phyloP scores from a whole-genome alignment of 1,140 invertebrate species.

The Drosophila ananassae region DNA sequence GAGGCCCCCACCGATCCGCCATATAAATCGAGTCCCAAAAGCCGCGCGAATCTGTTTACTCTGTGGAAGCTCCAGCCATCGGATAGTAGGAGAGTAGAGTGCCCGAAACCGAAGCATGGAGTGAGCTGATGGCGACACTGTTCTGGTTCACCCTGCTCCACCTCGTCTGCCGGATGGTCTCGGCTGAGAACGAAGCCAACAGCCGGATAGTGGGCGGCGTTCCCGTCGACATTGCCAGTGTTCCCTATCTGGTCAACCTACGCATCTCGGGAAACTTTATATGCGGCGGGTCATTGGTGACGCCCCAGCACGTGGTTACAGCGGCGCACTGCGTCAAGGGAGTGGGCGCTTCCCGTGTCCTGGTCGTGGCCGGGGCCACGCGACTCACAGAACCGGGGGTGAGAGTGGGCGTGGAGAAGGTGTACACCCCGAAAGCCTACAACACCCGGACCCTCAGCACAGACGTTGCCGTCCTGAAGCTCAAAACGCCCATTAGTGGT shows the following conservation, averaged over 20 bases:
- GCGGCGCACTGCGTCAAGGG: constrained; percentile 75
- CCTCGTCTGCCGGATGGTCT: constrained; percentile 14
- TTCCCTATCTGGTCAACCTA: constrained; percentile 69
- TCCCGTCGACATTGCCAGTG: constrained; percentile 55
- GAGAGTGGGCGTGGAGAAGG: constrained; percentile 46
- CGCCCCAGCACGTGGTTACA: constrained; percentile 62
- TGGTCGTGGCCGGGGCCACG: constrained; percentile 60
- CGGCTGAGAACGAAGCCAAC: constrained; percentile 42
- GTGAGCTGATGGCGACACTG: constrained; percentile 55
- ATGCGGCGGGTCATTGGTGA: constrained; percentile 65
- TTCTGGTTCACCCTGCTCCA: constrained; percentile 9
- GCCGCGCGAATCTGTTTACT: constrained; percentile 60
- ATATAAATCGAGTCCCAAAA: constrained; percentile 61
- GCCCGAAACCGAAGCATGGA: constrained; percentile 33
- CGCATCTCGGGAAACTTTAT: constrained; percentile 57
- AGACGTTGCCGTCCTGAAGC: constrained; percentile 71
- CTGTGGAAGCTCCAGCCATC: constrained; percentile 23
- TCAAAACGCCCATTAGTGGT: constrained; percentile 51
- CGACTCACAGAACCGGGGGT: constrained; percentile 52
- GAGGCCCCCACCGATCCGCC: constrained; percentile 7
- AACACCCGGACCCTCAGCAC: constrained; percentile 59
- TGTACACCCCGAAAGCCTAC: constrained; percentile 64
- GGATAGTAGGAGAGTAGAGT: neutral
- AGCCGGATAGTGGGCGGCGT: constrained; percentile 69
- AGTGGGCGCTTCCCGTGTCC: constrained; percentile 42